Base-by-base conservation (phyloP, 2,113 vertebrate genomes). In the Archilochus colubris region DNA sequence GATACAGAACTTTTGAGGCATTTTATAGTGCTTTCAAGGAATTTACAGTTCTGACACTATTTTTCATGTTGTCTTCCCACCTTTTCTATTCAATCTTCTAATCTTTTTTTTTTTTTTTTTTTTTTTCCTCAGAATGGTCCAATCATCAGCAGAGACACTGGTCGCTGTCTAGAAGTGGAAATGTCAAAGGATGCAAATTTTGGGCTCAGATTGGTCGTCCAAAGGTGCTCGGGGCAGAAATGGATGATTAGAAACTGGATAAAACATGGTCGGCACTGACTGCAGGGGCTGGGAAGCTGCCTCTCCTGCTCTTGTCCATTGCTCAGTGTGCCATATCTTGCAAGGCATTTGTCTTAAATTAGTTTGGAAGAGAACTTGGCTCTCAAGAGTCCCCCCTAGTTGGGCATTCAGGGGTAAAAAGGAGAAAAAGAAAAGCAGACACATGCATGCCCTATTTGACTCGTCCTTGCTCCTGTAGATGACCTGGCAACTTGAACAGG, bases 231-330 rank as follows among this genome's bases (percentile, higher is more conserved):
- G 2, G 99, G 99, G 64, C 99, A 99, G 95, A 99, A 99, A 97
- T 99, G 99, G 99, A 98, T 98, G 97, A 99, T 99, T 95, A 98
- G 99, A 86, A 99, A 99, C 98, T 99, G 99, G 99, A 98, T 99
- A 94, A 99, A 98, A 91, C 99, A 98, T 0, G 98, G 98, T 4
- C 98, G 98, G 59, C 99, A 99, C 91, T 99, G 98, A 99, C 86
- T 75, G 63, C 77, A 15, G 93, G n/a, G 90, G 67, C 75, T 23
- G 67, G 51, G 50, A 63, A 82, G 53, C 64, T 50, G 88, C 79
- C 36, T 51, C 70, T 82, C 67, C 88, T 94, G 69, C 73, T 4
- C 6, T 36, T 66, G 36, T 62, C 84, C 88, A 48, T 81, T 30
- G 90, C 89, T 92, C 74, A 21, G 57, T 86, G 91, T 81, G 91